Conservation (phyloP, 2,797 vertebrate species). For the Lophura swinhoii region DNA sequence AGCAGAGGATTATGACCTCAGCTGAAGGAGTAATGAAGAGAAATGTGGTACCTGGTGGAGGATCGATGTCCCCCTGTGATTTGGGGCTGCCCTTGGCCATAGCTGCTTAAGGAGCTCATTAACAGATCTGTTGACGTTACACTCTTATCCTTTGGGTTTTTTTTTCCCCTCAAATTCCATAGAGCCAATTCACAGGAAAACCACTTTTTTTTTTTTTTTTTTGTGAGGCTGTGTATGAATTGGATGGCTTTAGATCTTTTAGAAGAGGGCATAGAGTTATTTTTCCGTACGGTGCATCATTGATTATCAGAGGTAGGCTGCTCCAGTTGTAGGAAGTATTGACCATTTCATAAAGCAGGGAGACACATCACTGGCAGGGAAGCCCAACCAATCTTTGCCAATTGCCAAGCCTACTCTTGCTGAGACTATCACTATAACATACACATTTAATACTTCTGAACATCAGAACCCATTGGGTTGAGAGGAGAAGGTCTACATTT, state of each 20-base stretch:
- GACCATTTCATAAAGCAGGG: neutral
- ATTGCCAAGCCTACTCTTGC: too few relatives aligned
- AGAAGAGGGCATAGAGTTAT: neutral
- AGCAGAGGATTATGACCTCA: neutral
- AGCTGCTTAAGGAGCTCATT: neutral
- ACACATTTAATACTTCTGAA: too few relatives aligned
- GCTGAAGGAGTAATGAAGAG: neutral
- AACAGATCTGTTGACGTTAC: neutral
- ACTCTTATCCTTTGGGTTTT: neutral
- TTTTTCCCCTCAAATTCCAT: neutral
- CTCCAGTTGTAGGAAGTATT: neutral
- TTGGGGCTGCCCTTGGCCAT: neutral
- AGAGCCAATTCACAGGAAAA: neutral
- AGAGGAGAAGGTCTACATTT: too few relatives aligned
- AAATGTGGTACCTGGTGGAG: neutral
- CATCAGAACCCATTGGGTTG: too few relatives aligned
- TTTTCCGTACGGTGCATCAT: fast-evolving
- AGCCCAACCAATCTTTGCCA: too few relatives aligned
- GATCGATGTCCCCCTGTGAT: neutral
- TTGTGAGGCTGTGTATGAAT: fast-evolving
- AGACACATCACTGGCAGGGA: neutral
- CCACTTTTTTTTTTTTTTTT: too few relatives aligned
- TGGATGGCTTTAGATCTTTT: neutral
- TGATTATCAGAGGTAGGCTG: neutral
- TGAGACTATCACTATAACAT: too few relatives aligned